Evolutionary conservation across 2,797 vertebrate species (phyloP), one percentile per base, ranked within the genome.

Genomic region (Semaprochilodus insignis): DNA sequence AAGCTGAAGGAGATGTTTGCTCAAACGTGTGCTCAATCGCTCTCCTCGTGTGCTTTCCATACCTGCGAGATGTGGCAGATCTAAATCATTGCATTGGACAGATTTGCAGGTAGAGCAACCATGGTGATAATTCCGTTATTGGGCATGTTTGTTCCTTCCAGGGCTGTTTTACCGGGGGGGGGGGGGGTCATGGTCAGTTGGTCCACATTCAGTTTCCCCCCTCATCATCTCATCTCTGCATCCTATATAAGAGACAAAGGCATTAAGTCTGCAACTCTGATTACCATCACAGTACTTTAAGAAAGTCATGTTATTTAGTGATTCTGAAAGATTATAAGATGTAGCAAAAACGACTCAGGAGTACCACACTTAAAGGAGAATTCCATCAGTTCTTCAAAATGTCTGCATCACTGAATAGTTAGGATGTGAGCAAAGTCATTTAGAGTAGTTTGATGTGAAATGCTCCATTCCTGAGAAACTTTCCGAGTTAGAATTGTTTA

Each of bases 11-110:
- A 66, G 85, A 77, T 85, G 81, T 88, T 88, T 88, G 81, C 75
- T 73, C 70, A 77, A 62, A 55, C 54, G n/a, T 34, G 77, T 90
- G 90, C 93, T 94, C 91, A 88, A 90, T 91, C 88, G 88, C 91
- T 90, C 91, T 93, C 91, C 80, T 82, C 70, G n/a, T 85, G 86
- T 89, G 89, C 85, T 91, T 87, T 83, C 86, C 83, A 86, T 86
- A 81, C 80, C 86, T 78, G 88, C 86, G 82, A 88, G 89, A 92
- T 92, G 92, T 85, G 84, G 93, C 91, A 85, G 81, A 80, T 91
- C 89, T 91, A 93, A 93, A 93, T 93, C 89, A 93, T 92, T 78
- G 83, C 62, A 44, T 83, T 81, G 91, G 91, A 86, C 91, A 85
- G 89, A 27, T 63, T 71, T 87, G 91, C 88, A 87, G 90, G 88